Percentiles rank a stretch among this genome's conserved stretches.
Conservation (phyloP, 2,888 invertebrate species). For the Drosophila macrothrix region DNA sequence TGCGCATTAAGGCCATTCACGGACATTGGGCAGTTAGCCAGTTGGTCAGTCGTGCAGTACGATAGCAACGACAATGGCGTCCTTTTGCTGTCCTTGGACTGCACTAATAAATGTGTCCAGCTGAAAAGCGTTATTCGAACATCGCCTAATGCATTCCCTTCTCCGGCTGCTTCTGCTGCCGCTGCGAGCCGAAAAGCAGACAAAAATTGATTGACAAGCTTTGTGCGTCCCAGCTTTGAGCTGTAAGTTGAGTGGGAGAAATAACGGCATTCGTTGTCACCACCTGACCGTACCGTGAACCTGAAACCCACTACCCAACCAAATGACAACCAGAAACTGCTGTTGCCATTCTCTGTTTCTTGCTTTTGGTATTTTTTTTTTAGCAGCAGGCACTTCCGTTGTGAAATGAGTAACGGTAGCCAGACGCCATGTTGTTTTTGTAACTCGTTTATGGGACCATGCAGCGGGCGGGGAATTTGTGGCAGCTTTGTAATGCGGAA, state of each 20-base stretch:
- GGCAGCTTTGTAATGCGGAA: slow-evolving; percentile 80
- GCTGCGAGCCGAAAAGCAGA: slow-evolving; percentile 43
- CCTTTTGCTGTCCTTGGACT: slow-evolving; percentile 58
- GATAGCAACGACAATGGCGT: slow-evolving; percentile 46
- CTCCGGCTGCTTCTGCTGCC: slow-evolving; percentile 4
- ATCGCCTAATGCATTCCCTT: slow-evolving; percentile 61
- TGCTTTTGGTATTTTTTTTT: slow-evolving; percentile 20
- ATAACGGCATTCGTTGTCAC: slow-evolving; percentile 27
- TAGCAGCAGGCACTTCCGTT: slow-evolving; percentile 75
- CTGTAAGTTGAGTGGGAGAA: slow-evolving; percentile 2
- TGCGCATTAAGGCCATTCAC: slow-evolving; percentile 55
- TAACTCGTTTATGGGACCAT: slow-evolving; percentile 4
- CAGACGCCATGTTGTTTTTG: slow-evolving; percentile 49
- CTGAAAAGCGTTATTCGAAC: slow-evolving; percentile 68
- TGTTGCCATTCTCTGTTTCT: slow-evolving; percentile 27
- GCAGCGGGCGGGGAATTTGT: slow-evolving; percentile 67
- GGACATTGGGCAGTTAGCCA: slow-evolving; percentile 40
- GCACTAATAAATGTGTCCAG: slow-evolving; percentile 79
- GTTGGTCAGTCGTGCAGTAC: slow-evolving; percentile 32
- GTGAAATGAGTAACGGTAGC: slow-evolving; percentile 61
- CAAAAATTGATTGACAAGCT: slow-evolving; percentile 79
- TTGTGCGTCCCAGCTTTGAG: slow-evolving; percentile 46
- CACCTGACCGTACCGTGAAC: slow-evolving; percentile 44
- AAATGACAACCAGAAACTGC: slow-evolving; percentile 36
- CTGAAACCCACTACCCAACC: slow-evolving; percentile 9